phyloP scores from a whole-genome alignment of 1,140 invertebrate species.

The Sinonovacula constricta region DNA sequence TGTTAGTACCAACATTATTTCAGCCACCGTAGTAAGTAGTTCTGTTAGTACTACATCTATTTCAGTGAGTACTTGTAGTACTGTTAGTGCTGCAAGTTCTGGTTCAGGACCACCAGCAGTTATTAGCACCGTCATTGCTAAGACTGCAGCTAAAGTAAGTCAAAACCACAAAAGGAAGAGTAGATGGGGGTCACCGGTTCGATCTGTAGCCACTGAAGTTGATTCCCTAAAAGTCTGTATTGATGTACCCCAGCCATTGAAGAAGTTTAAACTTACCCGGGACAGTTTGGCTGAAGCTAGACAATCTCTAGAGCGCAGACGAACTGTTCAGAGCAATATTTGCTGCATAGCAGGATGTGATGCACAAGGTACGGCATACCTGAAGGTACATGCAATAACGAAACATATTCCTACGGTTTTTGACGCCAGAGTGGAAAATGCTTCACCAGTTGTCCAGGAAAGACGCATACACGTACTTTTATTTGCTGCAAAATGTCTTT shows the following conservation, averaged over 20 bases:
- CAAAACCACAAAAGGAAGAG: not conserved
- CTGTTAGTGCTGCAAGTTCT: not conserved
- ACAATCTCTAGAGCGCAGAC: not conserved
- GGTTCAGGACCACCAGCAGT: not conserved
- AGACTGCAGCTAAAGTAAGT: not conserved
- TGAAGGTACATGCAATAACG: not conserved
- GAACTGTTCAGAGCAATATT: not conserved
- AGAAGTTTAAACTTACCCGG: not conserved
- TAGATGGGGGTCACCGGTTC: not conserved
- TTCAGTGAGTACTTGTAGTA: too few species aligned
- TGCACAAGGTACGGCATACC: not conserved
- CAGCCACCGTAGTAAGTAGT: too few species aligned
- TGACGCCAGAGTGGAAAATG: not conserved
- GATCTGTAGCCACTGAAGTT: not conserved
- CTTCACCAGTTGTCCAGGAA: not conserved
- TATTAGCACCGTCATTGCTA: not conserved
- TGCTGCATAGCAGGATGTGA: not conserved
- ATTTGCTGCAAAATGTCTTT: too few species aligned
- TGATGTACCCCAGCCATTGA: not conserved
- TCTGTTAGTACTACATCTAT: too few species aligned
- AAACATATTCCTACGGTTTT: not conserved
- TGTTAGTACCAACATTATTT: not conserved
- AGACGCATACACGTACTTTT: too few species aligned
- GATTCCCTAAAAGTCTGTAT: not conserved
- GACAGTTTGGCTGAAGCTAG: too few species aligned